Base-by-base conservation (phyloP, 2,888 invertebrate genomes). In the Sylvicola fuscatus region DNA sequence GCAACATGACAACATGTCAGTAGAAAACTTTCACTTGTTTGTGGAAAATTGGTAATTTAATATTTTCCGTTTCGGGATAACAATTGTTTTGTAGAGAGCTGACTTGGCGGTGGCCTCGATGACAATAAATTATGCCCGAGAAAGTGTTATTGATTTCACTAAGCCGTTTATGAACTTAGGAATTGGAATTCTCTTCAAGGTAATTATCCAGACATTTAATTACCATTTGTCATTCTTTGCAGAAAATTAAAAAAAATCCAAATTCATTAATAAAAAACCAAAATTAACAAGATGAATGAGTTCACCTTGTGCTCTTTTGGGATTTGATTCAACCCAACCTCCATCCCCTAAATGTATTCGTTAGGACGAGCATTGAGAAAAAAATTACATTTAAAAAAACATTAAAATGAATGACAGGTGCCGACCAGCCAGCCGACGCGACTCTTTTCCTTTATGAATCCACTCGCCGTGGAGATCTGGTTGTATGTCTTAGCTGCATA, bases 131-230 rank as follows among this genome's bases (percentile, higher is more conserved):
- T 95, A 92, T 56, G 89, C 92, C 0, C 62, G 97, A 13, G 93
- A 93, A 54, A 58, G 56, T 44, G 57, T 57, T 80, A 90, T 97
- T 39, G 95, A 95, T 58, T 97, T 97, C 58, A 95, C 95, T 0
- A 93, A 93, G 51, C 97, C 95, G 0, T 97, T 93, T 60, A 90
- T 97, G 84, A 93, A 93, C 56, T 68, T 95, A 11, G 95, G 95
- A 21, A 95, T 93, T 40, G 87, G 90, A 14, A 97, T 97, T 51
- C 62, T 95, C 26, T 93, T 90, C 60, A 90, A 90, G 73, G 83
- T 82, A 62, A 61, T 21, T 21, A 21, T 8, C 21, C 5, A 59
- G 46, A 21, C 4, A 14, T 14, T 21, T 27, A 14, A 21, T 21
- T 21, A 21, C 21, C 4, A 4, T 6, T 21, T 21, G 21, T 21